A percentile compares a stretch with the other conserved stretches of the same genome.
These are phyloP conservation scores for Slavum lentiscoides DNA, from an alignment of 2,888 invertebrate species.

Conservation along the genomic window DNA sequence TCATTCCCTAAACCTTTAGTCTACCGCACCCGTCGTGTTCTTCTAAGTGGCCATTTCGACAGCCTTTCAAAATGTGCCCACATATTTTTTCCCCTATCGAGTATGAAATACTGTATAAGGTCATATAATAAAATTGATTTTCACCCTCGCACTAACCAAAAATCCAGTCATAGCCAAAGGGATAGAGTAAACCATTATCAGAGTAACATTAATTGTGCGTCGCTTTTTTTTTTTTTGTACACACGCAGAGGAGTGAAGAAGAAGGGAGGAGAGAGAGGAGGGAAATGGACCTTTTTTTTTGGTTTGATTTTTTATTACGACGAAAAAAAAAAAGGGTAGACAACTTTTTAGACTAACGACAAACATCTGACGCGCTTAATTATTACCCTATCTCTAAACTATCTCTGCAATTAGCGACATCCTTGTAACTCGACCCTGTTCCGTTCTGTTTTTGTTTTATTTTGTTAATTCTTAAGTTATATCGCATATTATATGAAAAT, in stretches of 20 bases:
- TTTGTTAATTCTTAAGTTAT: not conserved
- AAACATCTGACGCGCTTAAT: slow-evolving; percentile 43
- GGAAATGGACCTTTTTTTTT: slow-evolving; percentile 19
- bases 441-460: not conserved
- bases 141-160: slow-evolving; percentile 34
- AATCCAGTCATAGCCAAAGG: slow-evolving; percentile 39
- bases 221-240: slow-evolving; percentile 8
- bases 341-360: slow-evolving; percentile 31
- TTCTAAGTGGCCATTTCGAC: slow-evolving; percentile 49
- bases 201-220: slow-evolving; percentile 24
- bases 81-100: slow-evolving; percentile 34
- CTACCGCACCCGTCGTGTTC: slow-evolving; percentile 29
- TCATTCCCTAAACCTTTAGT: slow-evolving; percentile 7
- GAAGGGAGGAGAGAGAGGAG: no score
- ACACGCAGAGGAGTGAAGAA: not conserved
- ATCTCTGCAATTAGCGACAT: slow-evolving; percentile 39
- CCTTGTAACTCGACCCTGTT: not conserved
- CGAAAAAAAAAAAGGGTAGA: slow-evolving; percentile 12
- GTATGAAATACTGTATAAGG: slow-evolving; percentile 46
- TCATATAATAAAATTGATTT: slow-evolving; percentile 51
- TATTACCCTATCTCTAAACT: slow-evolving; percentile 30
- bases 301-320: slow-evolving; percentile 34
- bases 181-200: slow-evolving; percentile 35
- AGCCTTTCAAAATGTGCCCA: slow-evolving; percentile 44
- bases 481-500: not conserved